Percentiles rank a stretch among this genome's conserved stretches.
phyloP scores from a whole-genome alignment of 2,113 vertebrate genomes.

The Echinops telfairi region DNA sequence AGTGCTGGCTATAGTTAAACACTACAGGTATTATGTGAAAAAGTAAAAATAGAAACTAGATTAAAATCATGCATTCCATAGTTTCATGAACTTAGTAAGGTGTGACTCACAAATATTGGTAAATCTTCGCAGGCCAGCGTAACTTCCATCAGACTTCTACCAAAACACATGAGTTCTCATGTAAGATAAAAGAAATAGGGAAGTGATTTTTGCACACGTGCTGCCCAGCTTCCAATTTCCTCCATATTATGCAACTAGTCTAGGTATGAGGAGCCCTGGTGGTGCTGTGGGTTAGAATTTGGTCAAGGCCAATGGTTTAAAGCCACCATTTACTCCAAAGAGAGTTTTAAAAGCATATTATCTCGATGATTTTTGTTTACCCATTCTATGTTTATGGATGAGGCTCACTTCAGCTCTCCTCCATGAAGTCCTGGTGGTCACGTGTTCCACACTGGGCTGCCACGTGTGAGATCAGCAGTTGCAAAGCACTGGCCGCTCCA shows the following conservation, averaged over 20 bases:
- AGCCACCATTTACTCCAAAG: too few species aligned
- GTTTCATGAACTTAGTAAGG: slow-evolving; percentile 59
- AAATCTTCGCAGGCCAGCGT: slow-evolving; percentile 58
- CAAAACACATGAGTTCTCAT: not conserved
- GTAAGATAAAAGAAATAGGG: slow-evolving; percentile 21
- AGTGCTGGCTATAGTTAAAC: not conserved
- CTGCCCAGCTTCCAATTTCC: slow-evolving; percentile 14
- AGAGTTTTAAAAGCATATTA: not conserved
- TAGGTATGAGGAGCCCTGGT: not conserved
- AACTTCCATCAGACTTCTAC: slow-evolving; percentile 53
- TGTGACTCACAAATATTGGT: slow-evolving; percentile 63
- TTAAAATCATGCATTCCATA: slow-evolving; percentile 45
- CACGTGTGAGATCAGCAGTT: too few species aligned
- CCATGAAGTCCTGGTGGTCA: too few species aligned
- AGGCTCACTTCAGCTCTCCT: not conserved
- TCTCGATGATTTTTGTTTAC: not conserved
- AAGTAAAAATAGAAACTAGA: slow-evolving; percentile 63
- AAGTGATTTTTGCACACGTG: slow-evolving; percentile 49
- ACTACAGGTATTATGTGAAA: slow-evolving; percentile 20
- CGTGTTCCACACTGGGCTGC: too few species aligned
- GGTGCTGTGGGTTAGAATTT: too few species aligned
- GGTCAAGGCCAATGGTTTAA: too few species aligned
- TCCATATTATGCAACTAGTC: slow-evolving; percentile 32
- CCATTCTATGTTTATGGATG: not conserved
- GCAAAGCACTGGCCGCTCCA: too few species aligned